A percentile compares a stretch with the other conserved stretches of the same genome.
Evolutionary conservation across 2,797 vertebrate species (phyloP).

Genomic region (Melanotaenia parkinsoni): DNA sequence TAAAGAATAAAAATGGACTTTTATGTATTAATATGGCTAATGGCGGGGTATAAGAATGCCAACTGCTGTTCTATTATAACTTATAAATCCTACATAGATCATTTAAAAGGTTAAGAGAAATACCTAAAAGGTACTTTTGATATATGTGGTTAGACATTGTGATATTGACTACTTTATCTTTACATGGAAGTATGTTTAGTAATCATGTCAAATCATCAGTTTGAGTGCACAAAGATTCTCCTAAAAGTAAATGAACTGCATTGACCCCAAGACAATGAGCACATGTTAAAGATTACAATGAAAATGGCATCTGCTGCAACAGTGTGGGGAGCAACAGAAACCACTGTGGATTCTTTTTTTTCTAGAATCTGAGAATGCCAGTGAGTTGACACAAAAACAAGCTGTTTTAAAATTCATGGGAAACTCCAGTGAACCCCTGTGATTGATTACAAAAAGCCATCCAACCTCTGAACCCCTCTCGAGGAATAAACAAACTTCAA

Average conservation of each 20-base stretch:
- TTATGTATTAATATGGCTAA: constrained; percentile 10
- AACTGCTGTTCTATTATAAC: constrained; percentile 24
- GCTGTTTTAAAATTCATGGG: constrained; percentile 28
- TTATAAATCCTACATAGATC: constrained; percentile 15
- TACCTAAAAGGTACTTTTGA: constrained; percentile 34
- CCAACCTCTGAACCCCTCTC: constrained; percentile 41
- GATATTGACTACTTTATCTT: constrained; percentile 36
- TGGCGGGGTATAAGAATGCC: constrained; percentile 13
- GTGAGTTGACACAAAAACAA: constrained; percentile 21
- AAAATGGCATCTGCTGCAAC: constrained; percentile 37
- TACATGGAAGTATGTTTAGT: constrained; percentile 50
- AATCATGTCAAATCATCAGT: constrained; percentile 40
- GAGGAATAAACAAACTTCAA: constrained; percentile 62
- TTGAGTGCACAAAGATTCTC: constrained; percentile 55
- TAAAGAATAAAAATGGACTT: constrained; percentile 20
- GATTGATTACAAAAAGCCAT: constrained; percentile 64
- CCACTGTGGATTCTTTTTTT: constrained; percentile 27
- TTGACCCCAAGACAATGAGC: constrained; percentile 30
- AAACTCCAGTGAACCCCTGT: constrained; percentile 31
- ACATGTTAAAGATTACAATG: constrained; percentile 65
- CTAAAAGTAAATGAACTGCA: constrained; percentile 42
- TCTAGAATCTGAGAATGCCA: constrained; percentile 25
- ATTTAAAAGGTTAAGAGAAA: constrained; percentile 40
- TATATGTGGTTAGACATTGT: constrained; percentile 33
- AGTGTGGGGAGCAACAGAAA: constrained; percentile 11